phyloP scores from a whole-genome alignment of 1,140 invertebrate species.

The Manduca sexta region DNA sequence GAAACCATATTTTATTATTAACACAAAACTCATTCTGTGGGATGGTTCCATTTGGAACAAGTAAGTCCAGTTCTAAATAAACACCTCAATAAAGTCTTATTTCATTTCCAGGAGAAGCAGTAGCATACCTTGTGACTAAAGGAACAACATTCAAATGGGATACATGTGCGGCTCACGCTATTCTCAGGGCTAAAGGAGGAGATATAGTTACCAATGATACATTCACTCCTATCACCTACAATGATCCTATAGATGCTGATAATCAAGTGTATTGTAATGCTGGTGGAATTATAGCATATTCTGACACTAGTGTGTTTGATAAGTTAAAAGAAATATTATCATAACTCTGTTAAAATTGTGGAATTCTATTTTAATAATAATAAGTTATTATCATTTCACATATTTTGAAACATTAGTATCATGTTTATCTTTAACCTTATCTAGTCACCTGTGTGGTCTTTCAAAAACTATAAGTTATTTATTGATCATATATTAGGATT shows the following conservation, averaged over 20 bases:
- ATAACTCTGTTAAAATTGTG: no score
- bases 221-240: conserved; percentile 39
- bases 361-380: no score
- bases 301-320: conserved; percentile 23
- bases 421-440: no score
- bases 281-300: conserved; percentile 52
- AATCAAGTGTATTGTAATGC: conserved; percentile 47
- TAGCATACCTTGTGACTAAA: conserved; percentile 87
- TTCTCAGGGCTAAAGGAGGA: conserved; percentile 73
- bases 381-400: no score
- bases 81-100: not conserved
- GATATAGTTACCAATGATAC: conserved; percentile 34
- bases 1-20: no score
- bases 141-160: conserved; percentile 90
- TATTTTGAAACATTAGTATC: no score
- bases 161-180: conserved; percentile 87
- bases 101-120: conserved; percentile 75
- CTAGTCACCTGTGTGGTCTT: no score
- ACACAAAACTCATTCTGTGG: no score
- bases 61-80: no score
- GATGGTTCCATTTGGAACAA: no score
- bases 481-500: no score
- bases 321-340: conserved; percentile 29
- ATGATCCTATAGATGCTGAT: conserved; percentile 31
- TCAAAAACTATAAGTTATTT: no score